Evolutionary conservation across 2,888 invertebrate species (phyloP).

Genomic region (Lasioglossum vierecki): DNA sequence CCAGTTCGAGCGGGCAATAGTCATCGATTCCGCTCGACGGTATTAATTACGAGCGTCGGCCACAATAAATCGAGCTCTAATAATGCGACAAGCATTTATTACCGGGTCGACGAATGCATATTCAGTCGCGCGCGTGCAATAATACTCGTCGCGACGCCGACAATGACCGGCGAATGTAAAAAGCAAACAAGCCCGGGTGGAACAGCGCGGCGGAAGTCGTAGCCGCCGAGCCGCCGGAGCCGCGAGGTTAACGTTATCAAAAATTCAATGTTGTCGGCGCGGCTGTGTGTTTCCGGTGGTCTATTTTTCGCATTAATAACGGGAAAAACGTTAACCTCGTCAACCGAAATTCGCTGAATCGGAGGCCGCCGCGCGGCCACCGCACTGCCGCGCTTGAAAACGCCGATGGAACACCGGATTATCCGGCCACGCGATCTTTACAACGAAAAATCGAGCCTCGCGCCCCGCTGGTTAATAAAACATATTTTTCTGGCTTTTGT

Average conservation of each 20-base stretch:
- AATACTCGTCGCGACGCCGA: conserved; percentile 16
- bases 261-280: not conserved
- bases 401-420: not conserved
- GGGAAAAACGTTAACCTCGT: not conserved
- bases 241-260: not conserved
- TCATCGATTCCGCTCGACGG: not conserved
- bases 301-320: not conserved
- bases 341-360: not conserved
- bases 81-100: conserved; percentile 39
- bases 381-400: not conserved
- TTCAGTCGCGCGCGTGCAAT: not conserved
- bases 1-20: not conserved
- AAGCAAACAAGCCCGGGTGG: not conserved
- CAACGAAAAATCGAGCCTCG: not conserved
- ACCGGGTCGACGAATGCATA: conserved; percentile 22
- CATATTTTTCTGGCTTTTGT: not conserved
- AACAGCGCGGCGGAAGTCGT: conserved; percentile 2
- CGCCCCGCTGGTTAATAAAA: not conserved
- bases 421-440: not conserved
- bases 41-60: conserved; percentile 37
- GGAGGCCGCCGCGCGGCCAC: not conserved
- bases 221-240: not conserved
- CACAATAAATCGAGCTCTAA: conserved; percentile 32
- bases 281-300: conserved; percentile 17
- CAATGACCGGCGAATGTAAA: conserved; percentile 27